Evolutionary conservation across 2,113 vertebrate genomes (phyloP).

Genomic region (Hypocryptadius cinnamomeus): DNA sequence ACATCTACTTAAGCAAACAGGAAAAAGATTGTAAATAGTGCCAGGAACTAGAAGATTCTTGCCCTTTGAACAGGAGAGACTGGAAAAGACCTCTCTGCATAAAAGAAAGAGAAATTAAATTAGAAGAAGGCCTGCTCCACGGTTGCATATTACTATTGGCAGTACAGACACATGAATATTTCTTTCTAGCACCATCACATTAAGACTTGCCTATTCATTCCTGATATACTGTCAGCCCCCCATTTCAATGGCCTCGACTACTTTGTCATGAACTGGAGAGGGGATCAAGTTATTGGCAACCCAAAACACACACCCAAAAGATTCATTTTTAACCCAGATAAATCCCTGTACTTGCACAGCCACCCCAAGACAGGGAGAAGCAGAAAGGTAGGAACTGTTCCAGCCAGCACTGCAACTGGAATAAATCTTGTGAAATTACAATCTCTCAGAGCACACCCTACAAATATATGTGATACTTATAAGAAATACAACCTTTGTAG

Average conservation of each 20-base stretch:
- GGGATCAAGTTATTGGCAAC: neutral
- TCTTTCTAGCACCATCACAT: neutral
- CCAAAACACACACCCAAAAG: neutral
- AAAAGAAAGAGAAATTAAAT: neutral
- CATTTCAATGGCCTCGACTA: neutral
- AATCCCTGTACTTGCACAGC: neutral
- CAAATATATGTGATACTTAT: neutral
- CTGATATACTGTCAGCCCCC: neutral
- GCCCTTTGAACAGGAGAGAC: neutral
- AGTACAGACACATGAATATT: neutral
- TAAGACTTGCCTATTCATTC: neutral
- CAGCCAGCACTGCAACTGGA: neutral
- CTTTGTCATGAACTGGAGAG: neutral
- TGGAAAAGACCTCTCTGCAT: neutral
- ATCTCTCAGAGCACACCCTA: rapidly evolving
- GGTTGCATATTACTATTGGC: neutral
- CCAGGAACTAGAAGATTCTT: neutral
- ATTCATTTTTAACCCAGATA: neutral
- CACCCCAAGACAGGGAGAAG: neutral
- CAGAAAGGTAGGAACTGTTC: neutral
- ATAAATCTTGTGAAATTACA: neutral
- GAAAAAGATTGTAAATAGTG: neutral
- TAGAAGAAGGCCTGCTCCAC: neutral
- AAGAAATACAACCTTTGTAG: neutral
- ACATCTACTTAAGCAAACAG: neutral